Conservation (phyloP, 2,113 vertebrate genomes). For the Tringa solitaria region DNA sequence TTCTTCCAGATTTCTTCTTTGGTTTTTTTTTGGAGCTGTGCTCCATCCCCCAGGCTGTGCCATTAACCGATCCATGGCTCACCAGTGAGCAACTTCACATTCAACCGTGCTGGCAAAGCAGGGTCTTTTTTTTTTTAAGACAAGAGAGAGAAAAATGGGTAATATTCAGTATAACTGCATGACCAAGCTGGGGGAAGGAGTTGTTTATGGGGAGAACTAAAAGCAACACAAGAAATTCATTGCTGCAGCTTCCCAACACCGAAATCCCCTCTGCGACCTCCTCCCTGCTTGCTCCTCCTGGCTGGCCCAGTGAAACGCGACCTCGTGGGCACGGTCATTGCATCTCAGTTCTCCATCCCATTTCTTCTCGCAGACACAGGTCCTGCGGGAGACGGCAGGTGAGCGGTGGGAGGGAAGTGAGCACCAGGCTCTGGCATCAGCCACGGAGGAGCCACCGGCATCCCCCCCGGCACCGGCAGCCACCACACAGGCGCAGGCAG, state of each 20-base stretch:
- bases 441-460: background rate
- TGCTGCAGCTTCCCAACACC: background rate
- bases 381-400: conserved; percentile 74
- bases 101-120: background rate
- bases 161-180: background rate
- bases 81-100: background rate
- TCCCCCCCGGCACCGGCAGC: background rate
- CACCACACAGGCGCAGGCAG: background rate
- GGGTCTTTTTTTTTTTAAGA: background rate
- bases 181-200: background rate
- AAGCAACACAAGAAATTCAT: background rate
- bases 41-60: background rate
- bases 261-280: background rate
- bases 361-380: conserved; percentile 68
- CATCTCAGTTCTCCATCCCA: background rate
- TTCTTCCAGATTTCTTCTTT: background rate
- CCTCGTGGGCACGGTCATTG: fast-evolving
- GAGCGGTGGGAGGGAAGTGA: background rate
- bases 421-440: background rate
- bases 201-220: background rate
- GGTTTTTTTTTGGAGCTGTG: background rate
- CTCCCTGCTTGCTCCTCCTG: background rate
- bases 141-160: background rate
- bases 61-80: background rate
- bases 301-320: background rate